A percentile compares a stretch with the other conserved stretches of the same genome.
phyloP scores from a whole-genome alignment of 2,113 vertebrate species.

The Tetraodon nigroviridis region DNA sequence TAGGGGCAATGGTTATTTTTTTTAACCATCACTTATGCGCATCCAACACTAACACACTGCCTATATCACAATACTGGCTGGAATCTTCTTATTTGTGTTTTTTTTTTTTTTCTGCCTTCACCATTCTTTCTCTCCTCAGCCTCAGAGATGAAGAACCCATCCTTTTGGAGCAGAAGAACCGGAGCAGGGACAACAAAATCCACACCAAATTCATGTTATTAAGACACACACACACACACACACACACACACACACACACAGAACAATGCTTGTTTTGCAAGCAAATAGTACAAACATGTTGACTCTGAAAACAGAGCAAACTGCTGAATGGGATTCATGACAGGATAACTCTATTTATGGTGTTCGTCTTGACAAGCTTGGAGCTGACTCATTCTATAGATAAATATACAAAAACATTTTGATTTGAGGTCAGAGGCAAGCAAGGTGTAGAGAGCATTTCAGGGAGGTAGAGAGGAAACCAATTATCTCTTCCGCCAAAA shows the following conservation, averaged over 20 bases:
- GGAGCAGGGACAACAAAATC: constrained; percentile 1
- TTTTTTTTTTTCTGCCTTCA: background rate
- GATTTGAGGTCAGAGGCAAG: constrained; percentile 24
- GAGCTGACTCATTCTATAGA: background rate
- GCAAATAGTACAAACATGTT: background rate
- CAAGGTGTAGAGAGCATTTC: constrained; percentile 27
- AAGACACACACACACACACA: constrained; percentile 8
- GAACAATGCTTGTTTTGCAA: background rate
- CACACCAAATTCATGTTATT: constrained; percentile 35
- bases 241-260: background rate
- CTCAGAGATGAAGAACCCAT: constrained; percentile 8
- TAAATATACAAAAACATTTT: constrained; percentile 1
- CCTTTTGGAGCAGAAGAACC: constrained; percentile 20
- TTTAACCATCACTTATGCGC: background rate
- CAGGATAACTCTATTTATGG: constrained; percentile 11
- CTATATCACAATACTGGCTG: background rate
- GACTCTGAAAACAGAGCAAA: too few relatives aligned
- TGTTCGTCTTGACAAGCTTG: constrained; percentile 17
- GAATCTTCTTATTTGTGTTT: too few relatives aligned
- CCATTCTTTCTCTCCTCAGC: constrained; percentile 23
- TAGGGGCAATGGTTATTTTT: background rate
- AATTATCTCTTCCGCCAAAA: constrained; percentile 31
- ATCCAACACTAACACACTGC: too few relatives aligned
- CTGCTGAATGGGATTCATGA: background rate
- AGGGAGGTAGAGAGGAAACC: constrained; percentile 6